A percentile compares a stretch with the other conserved stretches of the same genome.
These are phyloP conservation scores for Poeciliopsis retropinna DNA, from an alignment of 2,113 vertebrate species.

Conservation along the genomic window DNA sequence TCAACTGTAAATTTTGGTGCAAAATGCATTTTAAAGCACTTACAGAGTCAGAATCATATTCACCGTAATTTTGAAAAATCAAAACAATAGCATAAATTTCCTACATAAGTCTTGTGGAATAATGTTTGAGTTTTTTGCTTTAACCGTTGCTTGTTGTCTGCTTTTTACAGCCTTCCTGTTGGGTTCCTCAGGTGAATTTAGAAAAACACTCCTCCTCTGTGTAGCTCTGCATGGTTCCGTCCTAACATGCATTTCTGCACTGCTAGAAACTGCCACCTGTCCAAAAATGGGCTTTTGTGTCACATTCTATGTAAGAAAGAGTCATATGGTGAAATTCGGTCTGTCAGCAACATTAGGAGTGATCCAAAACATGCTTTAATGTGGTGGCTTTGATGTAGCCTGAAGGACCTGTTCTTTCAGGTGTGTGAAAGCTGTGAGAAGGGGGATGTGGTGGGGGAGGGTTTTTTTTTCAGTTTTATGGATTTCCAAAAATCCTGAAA, in stretches of 20 bases:
- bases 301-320: constrained; percentile 3
- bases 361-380: constrained; percentile 6
- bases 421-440: constrained; percentile 9
- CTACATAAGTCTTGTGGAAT: too few relatives aligned
- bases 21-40: too few relatives aligned
- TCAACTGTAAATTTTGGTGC: too few relatives aligned
- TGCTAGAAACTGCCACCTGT: neutral
- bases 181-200: neutral
- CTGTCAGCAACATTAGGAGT: constrained; percentile 17
- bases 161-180: neutral
- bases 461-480: neutral
- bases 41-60: too few relatives aligned
- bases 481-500: neutral
- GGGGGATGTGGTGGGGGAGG: neutral
- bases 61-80: too few relatives aligned
- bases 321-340: constrained; percentile 3
- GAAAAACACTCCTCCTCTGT: neutral
- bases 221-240: constrained; percentile 2
- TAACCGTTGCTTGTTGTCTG: neutral
- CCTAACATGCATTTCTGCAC: neutral
- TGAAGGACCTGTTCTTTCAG: constrained; percentile 5
- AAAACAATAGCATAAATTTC: too few relatives aligned
- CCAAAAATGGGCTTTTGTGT: constrained; percentile 4
- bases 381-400: neutral
- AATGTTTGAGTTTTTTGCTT: too few relatives aligned